These are phyloP conservation scores for Norana najaformis DNA, from an alignment of 2,888 invertebrate species.

Conservation along the genomic window DNA sequence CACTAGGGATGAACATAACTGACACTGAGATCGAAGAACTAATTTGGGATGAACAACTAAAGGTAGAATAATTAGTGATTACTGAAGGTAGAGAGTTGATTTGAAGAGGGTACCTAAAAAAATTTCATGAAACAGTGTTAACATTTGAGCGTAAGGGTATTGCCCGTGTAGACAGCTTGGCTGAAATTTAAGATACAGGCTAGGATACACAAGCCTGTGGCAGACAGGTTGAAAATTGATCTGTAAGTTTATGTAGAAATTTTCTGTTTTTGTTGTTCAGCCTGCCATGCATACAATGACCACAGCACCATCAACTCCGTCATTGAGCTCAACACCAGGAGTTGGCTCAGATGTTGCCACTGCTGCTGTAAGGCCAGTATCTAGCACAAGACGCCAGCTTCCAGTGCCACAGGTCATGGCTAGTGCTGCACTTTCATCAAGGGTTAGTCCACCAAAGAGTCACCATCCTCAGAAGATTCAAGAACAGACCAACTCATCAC, in stretches of 20 bases:
- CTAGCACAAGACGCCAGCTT: slow-evolving; percentile 19
- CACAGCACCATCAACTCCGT: not conserved
- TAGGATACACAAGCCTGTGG: not conserved
- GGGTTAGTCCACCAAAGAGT: not conserved
- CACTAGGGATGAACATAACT: no score
- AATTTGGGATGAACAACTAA: no score
- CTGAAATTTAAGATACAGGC: not conserved
- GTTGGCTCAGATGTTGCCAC: slow-evolving; percentile 13
- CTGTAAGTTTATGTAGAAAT: not conserved
- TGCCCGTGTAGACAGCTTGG: not conserved
- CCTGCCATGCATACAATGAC: not conserved
- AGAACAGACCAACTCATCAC: not conserved
- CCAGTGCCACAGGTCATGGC: not conserved
- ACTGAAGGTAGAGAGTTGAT: no score
- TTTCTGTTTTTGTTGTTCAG: not conserved
- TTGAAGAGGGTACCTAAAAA: not conserved
- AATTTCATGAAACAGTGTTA: not conserved
- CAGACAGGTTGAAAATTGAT: not conserved
- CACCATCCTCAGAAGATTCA: not conserved
- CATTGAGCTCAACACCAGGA: not conserved
- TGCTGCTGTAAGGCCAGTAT: not conserved
- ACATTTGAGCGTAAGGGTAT: not conserved
- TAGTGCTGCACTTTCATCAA: not conserved
- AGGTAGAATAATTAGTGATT: no score
- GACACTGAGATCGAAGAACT: no score